Base-by-base conservation (phyloP, 2,888 invertebrate genomes). In the Orchesellides sinensis region DNA sequence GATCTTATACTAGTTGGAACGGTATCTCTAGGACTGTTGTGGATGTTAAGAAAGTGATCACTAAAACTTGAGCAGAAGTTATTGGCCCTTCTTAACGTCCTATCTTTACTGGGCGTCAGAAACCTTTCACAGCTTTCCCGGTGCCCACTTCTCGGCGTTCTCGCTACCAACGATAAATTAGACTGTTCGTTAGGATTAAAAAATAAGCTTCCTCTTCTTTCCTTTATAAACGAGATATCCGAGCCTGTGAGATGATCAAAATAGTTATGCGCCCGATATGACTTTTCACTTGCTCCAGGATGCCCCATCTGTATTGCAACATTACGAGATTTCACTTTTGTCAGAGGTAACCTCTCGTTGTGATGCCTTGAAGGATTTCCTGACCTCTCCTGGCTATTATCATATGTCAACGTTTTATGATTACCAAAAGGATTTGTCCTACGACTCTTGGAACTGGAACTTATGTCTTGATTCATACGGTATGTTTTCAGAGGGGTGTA, bases 241-340 rank as follows among this genome's bases (percentile, higher is more conserved):
- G 70, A 47, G 6, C 29, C 47, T 32, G n/a, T 35, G 4, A 61
- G 35, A 2, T 52, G 47, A 10, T 56, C 59, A 10, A 32, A 56
- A 23, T 32, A 14, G 19, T 77, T 40, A 19, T 25, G 10, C 6
- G n/a, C 59, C 29, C 69, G 35, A 29, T 23, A 52, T 21, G 66
- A 25, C 21, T 61, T 56, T 21, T 54, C 70, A 32, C 73, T 77
- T 19, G 82, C 80, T 17, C 75, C 75, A 25, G 83, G 83, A 66
- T 75, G 63, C 1, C 85, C 85, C 85, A 85, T 85, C 68, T 85
- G 85, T 74, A 84, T 85, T 4, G 83, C 78, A 23, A 72, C 78
- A 72, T 77, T 82, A 63, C 86, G 52, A 27, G 77, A 83, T 27
- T 78, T 83, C 0, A 73, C 66, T 23, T 81, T 75, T 3, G 68